A percentile compares a stretch with the other conserved stretches of the same genome.
Conservation (phyloP, 2,797 vertebrate species). For the Xiphophorus birchmanni region DNA sequence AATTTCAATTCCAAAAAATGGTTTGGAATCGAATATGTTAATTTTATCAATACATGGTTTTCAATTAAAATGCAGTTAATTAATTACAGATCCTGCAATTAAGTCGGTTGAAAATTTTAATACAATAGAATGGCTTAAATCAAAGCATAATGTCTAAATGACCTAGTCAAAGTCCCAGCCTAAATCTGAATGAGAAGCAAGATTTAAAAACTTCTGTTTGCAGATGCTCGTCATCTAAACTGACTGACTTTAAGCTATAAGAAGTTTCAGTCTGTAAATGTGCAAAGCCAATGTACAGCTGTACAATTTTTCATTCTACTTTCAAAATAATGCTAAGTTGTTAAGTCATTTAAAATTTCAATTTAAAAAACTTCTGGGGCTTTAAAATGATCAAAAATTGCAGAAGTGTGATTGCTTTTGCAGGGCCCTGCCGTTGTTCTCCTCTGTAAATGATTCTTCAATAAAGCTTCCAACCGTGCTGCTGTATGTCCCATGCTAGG, state of each 20-base stretch:
- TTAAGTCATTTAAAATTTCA: background rate
- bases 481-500: conserved; percentile 17
- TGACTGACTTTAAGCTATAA: background rate
- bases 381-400: background rate
- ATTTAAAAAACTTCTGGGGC: background rate
- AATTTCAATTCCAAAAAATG: no score
- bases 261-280: background rate
- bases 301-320: background rate
- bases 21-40: no score
- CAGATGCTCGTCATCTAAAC: background rate
- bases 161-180: background rate
- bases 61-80: no score
- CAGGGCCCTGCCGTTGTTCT: background rate
- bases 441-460: background rate
- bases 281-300: background rate
- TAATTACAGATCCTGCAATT: no score
- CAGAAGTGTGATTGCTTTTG: background rate
- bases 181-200: background rate
- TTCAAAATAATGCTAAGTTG: background rate
- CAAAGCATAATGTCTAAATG: background rate
- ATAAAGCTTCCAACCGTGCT: conserved; percentile 8
- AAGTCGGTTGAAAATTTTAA: no score
- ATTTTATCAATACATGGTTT: no score
- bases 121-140: background rate
- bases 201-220: background rate